These are phyloP conservation scores for Turritopsis dohrnii DNA, from an alignment of 30 jellyfish, hydroid and myxozoan genomes.

Conservation along the genomic window DNA sequence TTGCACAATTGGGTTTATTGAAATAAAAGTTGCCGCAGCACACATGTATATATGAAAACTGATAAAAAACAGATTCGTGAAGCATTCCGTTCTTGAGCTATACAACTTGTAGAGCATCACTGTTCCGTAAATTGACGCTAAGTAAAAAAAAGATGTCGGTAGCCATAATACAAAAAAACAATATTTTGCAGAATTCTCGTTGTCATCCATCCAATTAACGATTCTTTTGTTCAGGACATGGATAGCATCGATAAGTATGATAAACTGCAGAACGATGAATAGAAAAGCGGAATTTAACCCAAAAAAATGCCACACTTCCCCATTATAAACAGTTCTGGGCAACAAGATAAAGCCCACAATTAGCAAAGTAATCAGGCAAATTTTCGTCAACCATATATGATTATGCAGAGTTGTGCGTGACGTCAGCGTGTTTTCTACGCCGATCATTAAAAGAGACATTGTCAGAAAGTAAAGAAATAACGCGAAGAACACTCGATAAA, in stretches of 20 bases:
- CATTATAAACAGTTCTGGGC: conserved; percentile 79
- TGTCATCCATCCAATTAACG: conserved; percentile 50
- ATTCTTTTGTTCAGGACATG: conserved; percentile 47
- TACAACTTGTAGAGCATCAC: conserved; percentile 43
- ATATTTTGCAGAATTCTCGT: conserved; percentile 14
- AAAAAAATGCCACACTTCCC: conserved; percentile 96
- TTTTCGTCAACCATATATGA: conserved; percentile 48
- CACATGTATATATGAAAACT: conserved; percentile 91
- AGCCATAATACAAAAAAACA: conserved; percentile 63
- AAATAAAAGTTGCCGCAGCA: conserved; percentile 75
- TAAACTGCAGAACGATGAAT: conserved; percentile 55
- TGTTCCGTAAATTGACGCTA: conserved; percentile 37
- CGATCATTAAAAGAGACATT: conserved; percentile 42
- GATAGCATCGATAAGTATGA: conserved; percentile 55
- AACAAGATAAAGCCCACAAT: conserved; percentile 24
- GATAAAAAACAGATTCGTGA: conserved; percentile 66
- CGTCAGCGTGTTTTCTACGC: conserved; percentile 37
- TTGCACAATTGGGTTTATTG: conserved; percentile 82
- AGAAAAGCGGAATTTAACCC: conserved; percentile 90
- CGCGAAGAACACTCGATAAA: conserved; percentile 61
- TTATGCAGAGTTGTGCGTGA: conserved; percentile 56
- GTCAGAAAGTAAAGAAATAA: conserved; percentile 34
- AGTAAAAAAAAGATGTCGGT: conserved; percentile 59
- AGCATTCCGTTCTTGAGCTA: conserved; percentile 69
- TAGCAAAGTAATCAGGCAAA: conserved; percentile 17